A percentile compares a stretch with the other conserved stretches of the same genome.
phyloP scores from a whole-genome alignment of 1,140 invertebrate species.

The Drosophila sturtevanti region DNA sequence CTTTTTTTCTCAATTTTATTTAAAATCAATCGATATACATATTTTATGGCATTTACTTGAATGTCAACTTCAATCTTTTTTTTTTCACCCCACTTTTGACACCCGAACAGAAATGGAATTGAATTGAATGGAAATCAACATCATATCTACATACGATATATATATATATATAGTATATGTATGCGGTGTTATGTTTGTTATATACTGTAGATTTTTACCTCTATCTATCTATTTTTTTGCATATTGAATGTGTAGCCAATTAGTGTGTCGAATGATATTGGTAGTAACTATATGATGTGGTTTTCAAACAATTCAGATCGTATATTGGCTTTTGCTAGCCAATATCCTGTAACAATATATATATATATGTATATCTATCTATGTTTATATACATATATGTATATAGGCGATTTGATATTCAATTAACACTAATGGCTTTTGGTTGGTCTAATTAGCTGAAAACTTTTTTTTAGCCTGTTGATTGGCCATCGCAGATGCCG shows the following conservation, averaged over 20 bases:
- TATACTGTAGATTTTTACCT: neutral
- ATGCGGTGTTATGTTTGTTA: neutral
- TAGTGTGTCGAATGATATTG: too few relatives aligned
- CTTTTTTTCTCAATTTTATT: neutral
- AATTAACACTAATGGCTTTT: conserved; percentile 75
- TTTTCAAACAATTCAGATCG: neutral
- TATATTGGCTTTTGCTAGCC: neutral
- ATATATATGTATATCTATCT: neutral
- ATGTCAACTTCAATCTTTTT: conserved; percentile 5
- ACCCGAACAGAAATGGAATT: neutral
- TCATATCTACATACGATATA: neutral
- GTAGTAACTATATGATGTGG: neutral
- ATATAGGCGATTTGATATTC: conserved; percentile 66
- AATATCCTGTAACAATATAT: neutral
- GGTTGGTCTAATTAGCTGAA: conserved; percentile 57
- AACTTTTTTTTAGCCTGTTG: conserved; percentile 6
- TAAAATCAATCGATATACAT: conserved; percentile 1
- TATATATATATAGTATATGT: neutral
- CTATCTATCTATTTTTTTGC: neutral
- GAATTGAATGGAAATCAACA: conserved; percentile 6
- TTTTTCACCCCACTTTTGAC: neutral
- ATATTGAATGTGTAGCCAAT: neutral
- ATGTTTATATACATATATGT: neutral
- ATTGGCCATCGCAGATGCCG: neutral
- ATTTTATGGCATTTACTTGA: conserved; percentile 5